phyloP scores from a whole-genome alignment of 2,797 vertebrate genomes.

The Peromyscus nudipes region DNA sequence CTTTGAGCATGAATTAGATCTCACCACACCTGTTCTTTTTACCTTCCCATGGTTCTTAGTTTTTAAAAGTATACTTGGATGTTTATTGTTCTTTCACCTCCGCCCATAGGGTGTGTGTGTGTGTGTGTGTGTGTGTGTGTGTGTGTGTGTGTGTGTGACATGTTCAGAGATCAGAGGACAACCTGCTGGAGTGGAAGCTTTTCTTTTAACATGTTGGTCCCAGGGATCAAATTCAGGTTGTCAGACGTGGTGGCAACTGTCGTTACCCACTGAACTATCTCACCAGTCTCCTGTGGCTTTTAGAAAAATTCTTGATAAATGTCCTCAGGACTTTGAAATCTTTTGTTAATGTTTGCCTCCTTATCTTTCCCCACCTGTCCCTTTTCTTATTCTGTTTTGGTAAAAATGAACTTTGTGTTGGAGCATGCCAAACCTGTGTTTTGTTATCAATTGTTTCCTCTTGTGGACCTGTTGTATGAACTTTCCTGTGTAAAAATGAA shows the following conservation, averaged over 20 bases:
- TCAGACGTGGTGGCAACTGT: not conserved
- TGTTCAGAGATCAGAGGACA: not conserved
- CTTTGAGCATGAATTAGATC: not conserved
- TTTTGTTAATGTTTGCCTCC: not conserved
- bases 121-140: not conserved
- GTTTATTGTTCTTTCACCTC: not conserved
- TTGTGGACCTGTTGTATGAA: not conserved
- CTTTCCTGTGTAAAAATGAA: not conserved
- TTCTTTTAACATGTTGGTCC: not conserved
- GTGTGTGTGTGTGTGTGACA: not conserved
- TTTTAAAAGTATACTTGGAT: not conserved
- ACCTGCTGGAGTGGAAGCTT: not conserved
- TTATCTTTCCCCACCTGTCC: not conserved
- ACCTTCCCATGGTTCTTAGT: not conserved
- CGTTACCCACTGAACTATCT: not conserved
- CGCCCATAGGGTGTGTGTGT: not conserved
- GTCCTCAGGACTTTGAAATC: not conserved
- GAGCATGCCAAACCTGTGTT: not conserved
- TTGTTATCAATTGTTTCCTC: not conserved
- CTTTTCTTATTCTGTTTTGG: not conserved
- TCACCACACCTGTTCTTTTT: not conserved
- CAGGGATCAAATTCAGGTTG: not conserved
- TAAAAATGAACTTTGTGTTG: not conserved
- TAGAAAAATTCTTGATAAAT: not conserved
- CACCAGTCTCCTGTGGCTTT: not conserved